Conservation (phyloP, 30 jellyfish, hydroid and myxozoan genomes). For the Nemopilema nomurai region DNA sequence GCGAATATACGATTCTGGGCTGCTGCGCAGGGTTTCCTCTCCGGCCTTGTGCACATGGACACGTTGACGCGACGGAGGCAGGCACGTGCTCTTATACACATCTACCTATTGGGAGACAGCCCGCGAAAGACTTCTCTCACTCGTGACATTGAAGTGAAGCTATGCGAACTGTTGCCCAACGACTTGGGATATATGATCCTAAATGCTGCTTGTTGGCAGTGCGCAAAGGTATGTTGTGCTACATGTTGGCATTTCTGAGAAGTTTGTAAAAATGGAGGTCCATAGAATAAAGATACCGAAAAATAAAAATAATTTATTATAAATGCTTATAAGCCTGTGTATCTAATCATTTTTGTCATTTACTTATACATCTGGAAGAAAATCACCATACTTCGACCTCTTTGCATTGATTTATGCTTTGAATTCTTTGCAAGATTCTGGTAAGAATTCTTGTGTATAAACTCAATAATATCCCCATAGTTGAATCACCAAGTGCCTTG, state of each 20-base stretch:
- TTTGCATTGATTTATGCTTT: too few species aligned
- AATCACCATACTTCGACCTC: too few species aligned
- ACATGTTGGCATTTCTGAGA: neutral
- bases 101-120: slow-evolving; percentile 58
- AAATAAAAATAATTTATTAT: too few species aligned
- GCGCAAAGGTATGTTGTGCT: slow-evolving; percentile 59
- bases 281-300: too few species aligned
- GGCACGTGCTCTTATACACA: slow-evolving; percentile 62
- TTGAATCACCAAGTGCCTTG: too few species aligned
- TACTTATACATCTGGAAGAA: too few species aligned
- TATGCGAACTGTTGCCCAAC: slow-evolving; percentile 55
- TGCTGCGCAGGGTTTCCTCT: slow-evolving; percentile 71
- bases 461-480: too few species aligned
- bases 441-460: too few species aligned
- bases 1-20: slow-evolving; percentile 82
- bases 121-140: slow-evolving; percentile 56
- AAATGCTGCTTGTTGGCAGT: slow-evolving; percentile 63
- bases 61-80: slow-evolving; percentile 63
- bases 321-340: too few species aligned
- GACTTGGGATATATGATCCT: slow-evolving; percentile 65
- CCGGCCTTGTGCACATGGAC: slow-evolving; percentile 47
- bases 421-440: too few species aligned
- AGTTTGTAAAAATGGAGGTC: neutral
- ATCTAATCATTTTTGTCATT: too few species aligned
- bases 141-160: slow-evolving; percentile 13